A percentile compares a stretch with the other conserved stretches of the same genome.
Conservation (phyloP, 2,888 invertebrate genomes). For the Philereme vetulata region DNA sequence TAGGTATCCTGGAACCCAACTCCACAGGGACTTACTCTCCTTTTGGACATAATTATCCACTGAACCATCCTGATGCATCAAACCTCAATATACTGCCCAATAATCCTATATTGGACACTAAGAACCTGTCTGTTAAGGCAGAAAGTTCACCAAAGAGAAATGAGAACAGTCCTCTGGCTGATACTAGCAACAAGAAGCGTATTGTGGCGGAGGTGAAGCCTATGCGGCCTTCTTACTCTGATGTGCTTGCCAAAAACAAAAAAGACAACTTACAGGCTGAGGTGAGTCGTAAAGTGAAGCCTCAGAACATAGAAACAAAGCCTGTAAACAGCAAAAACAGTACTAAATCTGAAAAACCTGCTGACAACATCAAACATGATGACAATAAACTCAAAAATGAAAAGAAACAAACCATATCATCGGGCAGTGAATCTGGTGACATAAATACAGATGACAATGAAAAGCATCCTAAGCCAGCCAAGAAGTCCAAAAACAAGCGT, state of each 20-base stretch:
- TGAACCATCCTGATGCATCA: conserved; percentile 77
- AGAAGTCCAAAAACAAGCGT: conserved; percentile 74
- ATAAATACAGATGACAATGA: conserved; percentile 71
- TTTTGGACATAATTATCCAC: conserved; percentile 85
- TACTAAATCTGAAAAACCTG: conserved; percentile 69
- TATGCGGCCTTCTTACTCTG: conserved; percentile 93
- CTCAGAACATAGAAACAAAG: conserved; percentile 71
- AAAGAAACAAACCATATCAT: conserved; percentile 73
- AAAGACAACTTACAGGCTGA: conserved; percentile 79
- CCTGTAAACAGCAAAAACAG: conserved; percentile 63
- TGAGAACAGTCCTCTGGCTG: conserved; percentile 77
- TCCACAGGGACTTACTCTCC: conserved; percentile 89
- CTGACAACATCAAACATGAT: conserved; percentile 57
- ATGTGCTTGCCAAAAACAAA: conserved; percentile 89
- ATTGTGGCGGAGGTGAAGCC: conserved; percentile 94
- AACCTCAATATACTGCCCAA: conserved; percentile 61
- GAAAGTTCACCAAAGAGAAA: conserved; percentile 73
- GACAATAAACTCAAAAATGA: conserved; percentile 70
- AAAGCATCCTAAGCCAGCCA: conserved; percentile 66
- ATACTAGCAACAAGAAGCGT: conserved; percentile 85
- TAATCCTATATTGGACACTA: conserved; percentile 58
- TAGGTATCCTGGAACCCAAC: conserved; percentile 89
- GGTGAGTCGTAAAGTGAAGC: conserved; percentile 72
- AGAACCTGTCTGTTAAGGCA: conserved; percentile 54
- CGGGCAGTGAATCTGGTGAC: conserved; percentile 80